phyloP scores from a whole-genome alignment of 1,140 invertebrate species.

The Protaetia brevitarsis region DNA sequence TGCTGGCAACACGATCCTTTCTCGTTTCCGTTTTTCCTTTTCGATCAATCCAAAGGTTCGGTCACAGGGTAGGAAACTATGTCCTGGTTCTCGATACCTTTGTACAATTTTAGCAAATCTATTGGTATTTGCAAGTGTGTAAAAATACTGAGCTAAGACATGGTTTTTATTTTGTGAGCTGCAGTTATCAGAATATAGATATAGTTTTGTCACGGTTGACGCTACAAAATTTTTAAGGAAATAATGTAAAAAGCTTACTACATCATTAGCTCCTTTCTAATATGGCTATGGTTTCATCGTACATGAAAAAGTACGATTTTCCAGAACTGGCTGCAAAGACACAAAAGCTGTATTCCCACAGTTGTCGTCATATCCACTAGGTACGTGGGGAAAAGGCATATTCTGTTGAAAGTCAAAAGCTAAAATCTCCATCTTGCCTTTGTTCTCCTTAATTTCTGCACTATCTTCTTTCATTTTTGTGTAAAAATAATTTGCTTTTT shows the following conservation, averaged over 20 bases:
- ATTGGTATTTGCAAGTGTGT: too few species aligned
- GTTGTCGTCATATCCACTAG: too few species aligned
- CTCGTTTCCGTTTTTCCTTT: slow-evolving; percentile 29
- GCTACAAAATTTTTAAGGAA: slow-evolving; percentile 3
- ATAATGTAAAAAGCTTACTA: slow-evolving; percentile 12
- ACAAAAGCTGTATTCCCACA: slow-evolving; percentile 23
- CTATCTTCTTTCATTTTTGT: slow-evolving; percentile 28
- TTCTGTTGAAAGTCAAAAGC: too few species aligned
- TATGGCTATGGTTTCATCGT: slow-evolving; percentile 8
- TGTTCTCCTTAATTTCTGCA: slow-evolving; percentile 24
- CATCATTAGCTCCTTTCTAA: slow-evolving; percentile 21
- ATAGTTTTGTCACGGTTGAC: slow-evolving; percentile 21
- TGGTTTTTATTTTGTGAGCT: slow-evolving; percentile 27
- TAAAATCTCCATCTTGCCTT: slow-evolving; percentile 25
- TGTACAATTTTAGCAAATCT: slow-evolving; percentile 28
- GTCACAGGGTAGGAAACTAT: slow-evolving; percentile 28
- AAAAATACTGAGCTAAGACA: slow-evolving; percentile 17
- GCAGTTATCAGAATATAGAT: slow-evolving; percentile 23
- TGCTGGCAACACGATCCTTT: too few species aligned
- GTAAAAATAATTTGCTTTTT: slow-evolving; percentile 25
- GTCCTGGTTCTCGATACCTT: slow-evolving; percentile 27
- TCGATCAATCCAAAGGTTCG: slow-evolving; percentile 28
- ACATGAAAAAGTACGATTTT: slow-evolving; percentile 24
- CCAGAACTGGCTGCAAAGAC: slow-evolving; percentile 5
- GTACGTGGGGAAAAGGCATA: too few species aligned